These are phyloP conservation scores for Pomatorhinus ruficollis DNA, from an alignment of 2,113 vertebrate species.

Conservation along the genomic window DNA sequence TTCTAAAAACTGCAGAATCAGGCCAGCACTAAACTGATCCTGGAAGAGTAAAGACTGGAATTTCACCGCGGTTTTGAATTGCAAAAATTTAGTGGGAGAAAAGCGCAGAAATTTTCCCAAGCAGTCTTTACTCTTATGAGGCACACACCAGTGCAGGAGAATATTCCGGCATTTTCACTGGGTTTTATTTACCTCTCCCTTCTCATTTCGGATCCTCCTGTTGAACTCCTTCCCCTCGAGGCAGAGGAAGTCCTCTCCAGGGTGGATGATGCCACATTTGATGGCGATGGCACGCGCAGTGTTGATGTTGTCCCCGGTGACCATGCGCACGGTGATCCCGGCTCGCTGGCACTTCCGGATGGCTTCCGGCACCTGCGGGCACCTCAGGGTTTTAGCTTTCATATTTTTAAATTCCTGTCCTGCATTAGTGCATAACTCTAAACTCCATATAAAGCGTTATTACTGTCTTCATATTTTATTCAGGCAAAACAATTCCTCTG, in stretches of 20 bases:
- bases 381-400: background rate
- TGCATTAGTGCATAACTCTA: background rate
- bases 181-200: conserved; percentile 85
- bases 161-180: accelerated
- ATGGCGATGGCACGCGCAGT: conserved; percentile 97
- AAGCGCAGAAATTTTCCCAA: background rate
- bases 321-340: conserved; percentile 98
- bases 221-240: conserved; percentile 98
- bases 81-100: background rate
- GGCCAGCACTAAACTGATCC: background rate
- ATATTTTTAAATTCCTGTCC: accelerated
- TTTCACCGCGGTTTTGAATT: background rate
- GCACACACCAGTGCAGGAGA: accelerated
- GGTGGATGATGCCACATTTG: conserved; percentile 97
- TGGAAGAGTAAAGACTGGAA: background rate
- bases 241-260: conserved; percentile 96
- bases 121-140: accelerated
- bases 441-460: background rate
- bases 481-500: background rate
- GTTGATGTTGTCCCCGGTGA: conserved; percentile 98
- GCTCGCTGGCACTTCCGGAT: conserved; percentile 95
- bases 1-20: background rate
- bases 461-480: background rate
- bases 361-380: conserved; percentile 89
- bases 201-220: conserved; percentile 95